phyloP scores from a whole-genome alignment of 2,797 vertebrate species.

The Eospalax fontanierii region DNA sequence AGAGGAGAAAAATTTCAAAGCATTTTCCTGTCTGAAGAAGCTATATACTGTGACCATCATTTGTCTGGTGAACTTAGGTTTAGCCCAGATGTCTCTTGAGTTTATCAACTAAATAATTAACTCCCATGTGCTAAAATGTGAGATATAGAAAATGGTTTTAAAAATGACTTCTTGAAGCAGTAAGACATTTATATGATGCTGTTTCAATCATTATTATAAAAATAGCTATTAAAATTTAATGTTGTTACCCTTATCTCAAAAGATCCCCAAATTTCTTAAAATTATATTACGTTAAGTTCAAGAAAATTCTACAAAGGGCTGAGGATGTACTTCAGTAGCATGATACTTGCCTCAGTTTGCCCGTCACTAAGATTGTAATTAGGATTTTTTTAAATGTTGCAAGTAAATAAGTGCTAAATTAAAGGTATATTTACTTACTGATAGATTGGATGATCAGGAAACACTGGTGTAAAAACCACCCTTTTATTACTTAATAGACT shows the following conservation, averaged over 20 bases:
- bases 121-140: background rate
- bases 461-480: background rate
- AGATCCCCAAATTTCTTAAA: background rate
- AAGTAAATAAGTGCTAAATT: background rate
- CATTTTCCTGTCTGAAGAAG: background rate
- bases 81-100: background rate
- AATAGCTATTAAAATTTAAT: background rate
- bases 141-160: background rate
- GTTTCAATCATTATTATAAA: background rate
- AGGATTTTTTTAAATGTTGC: no score
- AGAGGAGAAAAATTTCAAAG: background rate
- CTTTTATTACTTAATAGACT: background rate
- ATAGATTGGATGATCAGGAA: background rate
- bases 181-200: background rate
- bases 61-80: background rate
- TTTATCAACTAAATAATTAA: background rate
- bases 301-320: background rate
- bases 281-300: background rate
- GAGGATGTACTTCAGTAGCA: background rate
- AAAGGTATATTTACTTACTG: background rate
- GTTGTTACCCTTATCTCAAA: background rate
- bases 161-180: background rate
- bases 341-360: background rate
- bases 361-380: background rate
- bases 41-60: background rate